Base-by-base conservation (phyloP, 2,888 invertebrate species). In the Troglohyphantes excavatus region DNA sequence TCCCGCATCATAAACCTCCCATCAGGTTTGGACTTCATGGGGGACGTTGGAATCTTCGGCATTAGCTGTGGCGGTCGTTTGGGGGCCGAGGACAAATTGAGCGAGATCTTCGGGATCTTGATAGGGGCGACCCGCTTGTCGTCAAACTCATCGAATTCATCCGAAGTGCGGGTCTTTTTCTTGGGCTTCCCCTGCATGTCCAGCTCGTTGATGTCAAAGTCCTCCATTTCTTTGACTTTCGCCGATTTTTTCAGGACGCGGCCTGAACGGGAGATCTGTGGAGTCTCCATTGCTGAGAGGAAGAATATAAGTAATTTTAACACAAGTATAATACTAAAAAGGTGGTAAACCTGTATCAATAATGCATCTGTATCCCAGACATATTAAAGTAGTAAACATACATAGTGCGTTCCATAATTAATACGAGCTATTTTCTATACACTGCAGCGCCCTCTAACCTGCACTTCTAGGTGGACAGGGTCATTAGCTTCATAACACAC, bases 211-310 rank as follows among this genome's bases (percentile, higher is more conserved):
- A 86, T 82, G 61, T 90, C 91, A 67, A 84, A 89, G 93, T 97
- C 98, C 93, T 98, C 98, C 94, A 98, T 98, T 93, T 98, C 98
- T 94, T 97, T 96, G 65, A 99, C 94, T 93, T 98, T 98, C 0
- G 98, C 98, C 21, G 98, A 98, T 94, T 98, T 98, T 94, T 98
- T 98, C 83, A 98, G 95, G 0, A 98, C 97, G 86, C 98, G 95
- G 26, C 98, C 98, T 92, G 98, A 97, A 87, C 98, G 95, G 2
- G 98, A 98, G 61, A 97, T 96, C 9, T 97, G 97, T 11, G 91
- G 90, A n/a, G 78, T 90, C 11, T 90, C 82, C 88, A 90, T 91
- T n/a, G 11, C 73, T 81, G 13, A n/a, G 19, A 19, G 19, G 26
- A 17, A 13, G 27, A 26, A 65, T n/a, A 43, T 43, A 65, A n/a